These are phyloP conservation scores for Arge pagana DNA, from an alignment of 2,888 invertebrate species.

Conservation along the genomic window DNA sequence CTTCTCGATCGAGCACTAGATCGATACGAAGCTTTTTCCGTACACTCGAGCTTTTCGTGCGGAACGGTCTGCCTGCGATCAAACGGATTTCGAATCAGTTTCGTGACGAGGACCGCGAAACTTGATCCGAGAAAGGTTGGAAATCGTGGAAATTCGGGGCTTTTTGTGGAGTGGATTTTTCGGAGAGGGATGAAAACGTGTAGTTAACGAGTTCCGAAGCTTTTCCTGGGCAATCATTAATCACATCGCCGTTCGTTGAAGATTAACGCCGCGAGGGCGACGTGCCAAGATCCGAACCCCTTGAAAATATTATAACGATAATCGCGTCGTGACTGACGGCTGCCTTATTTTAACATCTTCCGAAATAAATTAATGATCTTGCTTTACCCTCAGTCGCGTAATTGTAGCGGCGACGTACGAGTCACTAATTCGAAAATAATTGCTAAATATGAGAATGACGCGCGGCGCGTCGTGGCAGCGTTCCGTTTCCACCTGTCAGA, in stretches of 20 bases:
- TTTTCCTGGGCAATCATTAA: constrained; percentile 1
- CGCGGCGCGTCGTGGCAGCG: too few species aligned
- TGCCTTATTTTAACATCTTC: constrained; percentile 14
- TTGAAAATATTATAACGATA: constrained; percentile 10
- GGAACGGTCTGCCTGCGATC: too few species aligned
- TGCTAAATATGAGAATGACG: constrained; percentile 16
- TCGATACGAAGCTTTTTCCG: too few species aligned
- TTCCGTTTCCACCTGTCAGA: too few species aligned
- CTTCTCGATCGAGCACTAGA: too few species aligned
- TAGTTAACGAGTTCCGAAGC: background rate
- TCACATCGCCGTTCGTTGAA: constrained; percentile 2
- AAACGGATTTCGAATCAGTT: too few species aligned
- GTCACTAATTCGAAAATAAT: constrained; percentile 18
- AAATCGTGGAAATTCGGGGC: too few species aligned
- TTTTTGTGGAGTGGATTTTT: too few species aligned
- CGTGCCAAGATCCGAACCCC: constrained; percentile 2
- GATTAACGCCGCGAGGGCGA: background rate
- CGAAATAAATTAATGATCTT: constrained; percentile 16
- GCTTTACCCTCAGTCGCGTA: background rate
- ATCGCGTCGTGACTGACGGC: constrained; percentile 16
- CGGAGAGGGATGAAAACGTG: too few species aligned
- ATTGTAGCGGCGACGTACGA: constrained; percentile 13
- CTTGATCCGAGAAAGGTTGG: too few species aligned
- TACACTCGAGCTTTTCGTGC: too few species aligned
- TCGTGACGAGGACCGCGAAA: too few species aligned